Base-by-base conservation (phyloP, 2,888 invertebrate species). In the Catocala fraxini region DNA sequence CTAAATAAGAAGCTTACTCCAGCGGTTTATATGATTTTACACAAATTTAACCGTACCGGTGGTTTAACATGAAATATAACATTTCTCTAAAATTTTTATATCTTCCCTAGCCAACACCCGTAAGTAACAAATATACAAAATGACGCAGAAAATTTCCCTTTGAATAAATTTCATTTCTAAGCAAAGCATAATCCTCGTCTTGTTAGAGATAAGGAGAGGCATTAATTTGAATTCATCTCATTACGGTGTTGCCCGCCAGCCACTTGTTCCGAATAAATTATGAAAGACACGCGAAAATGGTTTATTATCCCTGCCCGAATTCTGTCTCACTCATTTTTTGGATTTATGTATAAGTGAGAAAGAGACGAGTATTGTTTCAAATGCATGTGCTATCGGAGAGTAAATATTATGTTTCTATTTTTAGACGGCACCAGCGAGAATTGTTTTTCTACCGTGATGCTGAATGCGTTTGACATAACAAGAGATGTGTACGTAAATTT, bases 171-270 rank as follows among this genome's bases (percentile, higher is more conserved):
- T 77, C 78, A 80, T 77, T 82, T 80, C 82, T 81, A 82, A 84
- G 82, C 81, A 82, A 82, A 83, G 79, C 73, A 82, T 83, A 83
- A 83, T 83, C 83, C 82, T 63, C 73, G 74, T 75, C 82, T 82
- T 83, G 82, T 82, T 83, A 82, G 66, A 83, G 83, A 83, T 83
- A 83, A 83, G 83, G 78, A 79, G 75, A 69, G 75, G 82, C 83
- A 81, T 84, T 84, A 83, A 84, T 84, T 84, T 82, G 82, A 83
- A 83, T 84, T 83, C 84, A 82, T 83, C 83, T 84, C 84, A 82
- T 84, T 84, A 84, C 74, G 75, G 78, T 75, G 72, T 74, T 39
- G 71, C 77, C 78, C 77, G 75, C 61, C 78, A 75, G 80, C 79
- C 80, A 81, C 84, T 82, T 79, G 82, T 75, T 75, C 80, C 71